These are phyloP conservation scores for Prunella himalayana DNA, from an alignment of 2,113 vertebrate species.

Conservation along the genomic window DNA sequence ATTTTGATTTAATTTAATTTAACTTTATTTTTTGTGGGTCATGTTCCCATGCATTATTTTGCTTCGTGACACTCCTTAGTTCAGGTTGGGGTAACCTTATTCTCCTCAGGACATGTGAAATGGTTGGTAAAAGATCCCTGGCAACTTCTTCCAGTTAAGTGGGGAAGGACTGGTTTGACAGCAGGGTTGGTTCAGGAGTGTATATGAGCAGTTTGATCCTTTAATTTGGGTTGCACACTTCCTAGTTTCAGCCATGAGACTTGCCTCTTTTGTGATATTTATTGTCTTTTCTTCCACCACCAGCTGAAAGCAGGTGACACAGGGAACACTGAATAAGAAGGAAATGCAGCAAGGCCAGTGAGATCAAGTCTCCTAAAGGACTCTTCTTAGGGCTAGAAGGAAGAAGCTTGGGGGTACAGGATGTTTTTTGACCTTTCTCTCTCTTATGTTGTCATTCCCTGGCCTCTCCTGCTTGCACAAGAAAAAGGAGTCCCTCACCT, in stretches of 20 bases:
- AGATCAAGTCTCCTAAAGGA: not conserved
- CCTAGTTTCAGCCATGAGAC: not conserved
- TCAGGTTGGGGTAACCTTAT: not conserved
- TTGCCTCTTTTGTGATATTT: not conserved
- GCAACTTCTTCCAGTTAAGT: not conserved
- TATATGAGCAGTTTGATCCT: not conserved
- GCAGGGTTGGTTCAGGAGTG: not conserved
- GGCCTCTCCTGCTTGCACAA: not conserved
- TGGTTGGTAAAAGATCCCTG: rapidly evolving
- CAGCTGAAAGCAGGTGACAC: not conserved
- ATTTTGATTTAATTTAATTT: not conserved
- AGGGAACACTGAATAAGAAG: rapidly evolving
- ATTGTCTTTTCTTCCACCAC: not conserved
- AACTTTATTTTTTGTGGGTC: not conserved
- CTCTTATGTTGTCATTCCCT: not conserved
- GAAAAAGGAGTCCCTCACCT: not conserved
- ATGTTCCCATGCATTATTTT: not conserved
- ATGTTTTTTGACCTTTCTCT: not conserved
- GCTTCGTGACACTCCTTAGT: not conserved
- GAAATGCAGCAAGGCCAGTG: not conserved
- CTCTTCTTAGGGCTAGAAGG: not conserved
- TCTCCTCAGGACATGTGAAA: not conserved
- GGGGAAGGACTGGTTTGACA: not conserved
- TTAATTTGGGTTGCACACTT: not conserved
- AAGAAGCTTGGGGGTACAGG: not conserved